phyloP scores from a whole-genome alignment of 2,888 invertebrate genomes.

The Dione juno region DNA sequence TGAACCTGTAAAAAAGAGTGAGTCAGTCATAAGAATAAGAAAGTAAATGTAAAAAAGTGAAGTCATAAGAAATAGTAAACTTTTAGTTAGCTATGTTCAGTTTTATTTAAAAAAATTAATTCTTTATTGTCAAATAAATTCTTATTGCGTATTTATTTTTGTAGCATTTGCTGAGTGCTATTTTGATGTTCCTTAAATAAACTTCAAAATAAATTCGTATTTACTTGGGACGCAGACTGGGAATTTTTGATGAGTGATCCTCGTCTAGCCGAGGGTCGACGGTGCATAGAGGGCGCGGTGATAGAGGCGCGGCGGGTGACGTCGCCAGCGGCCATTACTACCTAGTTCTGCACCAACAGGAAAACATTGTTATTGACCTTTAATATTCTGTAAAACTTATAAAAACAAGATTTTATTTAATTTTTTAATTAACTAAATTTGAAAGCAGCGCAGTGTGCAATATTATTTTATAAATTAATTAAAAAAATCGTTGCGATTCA shows the following conservation, averaged over 20 bases:
- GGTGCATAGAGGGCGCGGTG: conserved; percentile 80
- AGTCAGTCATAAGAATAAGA: conserved; percentile 30
- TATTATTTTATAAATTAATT: no score
- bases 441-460: no score
- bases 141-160: no score
- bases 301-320: conserved; percentile 80
- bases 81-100: no score
- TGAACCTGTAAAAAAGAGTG: conserved; percentile 19
- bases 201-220: background rate
- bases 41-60: conserved; percentile 27
- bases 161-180: no score
- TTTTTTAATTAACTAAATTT: no score
- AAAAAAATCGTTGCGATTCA: no score
- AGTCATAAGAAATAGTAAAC: no score
- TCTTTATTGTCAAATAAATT: no score
- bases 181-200: no score
- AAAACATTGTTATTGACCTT: conserved; percentile 17
- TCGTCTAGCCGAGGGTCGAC: conserved; percentile 82
- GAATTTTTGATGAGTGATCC: conserved; percentile 84
- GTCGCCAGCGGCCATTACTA: conserved; percentile 77
- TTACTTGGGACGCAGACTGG: conserved; percentile 73
- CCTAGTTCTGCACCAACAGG: conserved; percentile 50
- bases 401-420: no score
- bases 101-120: no score
- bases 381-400: background rate